Conservation (phyloP, 2,888 invertebrate species). For the Atherix ibis region DNA sequence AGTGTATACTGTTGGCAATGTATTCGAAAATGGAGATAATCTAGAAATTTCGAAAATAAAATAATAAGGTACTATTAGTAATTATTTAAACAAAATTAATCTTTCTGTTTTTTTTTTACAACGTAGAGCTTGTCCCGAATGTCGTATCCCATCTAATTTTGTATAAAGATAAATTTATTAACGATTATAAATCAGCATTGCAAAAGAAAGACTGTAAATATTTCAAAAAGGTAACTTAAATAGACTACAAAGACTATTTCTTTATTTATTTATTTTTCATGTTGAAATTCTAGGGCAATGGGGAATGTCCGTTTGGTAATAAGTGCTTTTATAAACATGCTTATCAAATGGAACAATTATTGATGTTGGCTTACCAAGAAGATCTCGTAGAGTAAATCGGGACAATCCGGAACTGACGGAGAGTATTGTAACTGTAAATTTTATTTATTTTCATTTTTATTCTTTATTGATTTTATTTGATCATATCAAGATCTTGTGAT, state of each 20-base stretch:
- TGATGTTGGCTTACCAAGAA: slow-evolving; percentile 50
- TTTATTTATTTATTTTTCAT: slow-evolving; percentile 5
- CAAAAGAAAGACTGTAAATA: slow-evolving; percentile 70
- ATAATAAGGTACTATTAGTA: slow-evolving; percentile 54
- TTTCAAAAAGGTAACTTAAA: slow-evolving; percentile 49
- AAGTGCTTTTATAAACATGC: slow-evolving; percentile 77
- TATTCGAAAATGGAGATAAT: slow-evolving; percentile 68
- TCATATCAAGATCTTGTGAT: too few relatives aligned
- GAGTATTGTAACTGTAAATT: too few relatives aligned
- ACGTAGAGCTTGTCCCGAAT: slow-evolving; percentile 62
- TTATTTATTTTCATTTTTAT: too few relatives aligned
- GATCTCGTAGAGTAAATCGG: slow-evolving; percentile 37
- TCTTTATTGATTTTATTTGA: too few relatives aligned
- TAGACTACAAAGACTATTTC: not conserved
- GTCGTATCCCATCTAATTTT: slow-evolving; percentile 66
- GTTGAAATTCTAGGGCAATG: slow-evolving; percentile 39
- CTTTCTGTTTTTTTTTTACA: too few relatives aligned
- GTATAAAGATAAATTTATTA: slow-evolving; percentile 65
- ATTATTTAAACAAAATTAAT: too few relatives aligned
- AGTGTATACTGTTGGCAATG: slow-evolving; percentile 70
- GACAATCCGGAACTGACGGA: too few relatives aligned
- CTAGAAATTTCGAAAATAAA: slow-evolving; percentile 63
- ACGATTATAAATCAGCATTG: slow-evolving; percentile 56
- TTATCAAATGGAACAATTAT: slow-evolving; percentile 55
- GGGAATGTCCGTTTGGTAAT: slow-evolving; percentile 78